Base-by-base conservation (phyloP, 2,113 vertebrate species). In the Romanogobio albipinnatus region DNA sequence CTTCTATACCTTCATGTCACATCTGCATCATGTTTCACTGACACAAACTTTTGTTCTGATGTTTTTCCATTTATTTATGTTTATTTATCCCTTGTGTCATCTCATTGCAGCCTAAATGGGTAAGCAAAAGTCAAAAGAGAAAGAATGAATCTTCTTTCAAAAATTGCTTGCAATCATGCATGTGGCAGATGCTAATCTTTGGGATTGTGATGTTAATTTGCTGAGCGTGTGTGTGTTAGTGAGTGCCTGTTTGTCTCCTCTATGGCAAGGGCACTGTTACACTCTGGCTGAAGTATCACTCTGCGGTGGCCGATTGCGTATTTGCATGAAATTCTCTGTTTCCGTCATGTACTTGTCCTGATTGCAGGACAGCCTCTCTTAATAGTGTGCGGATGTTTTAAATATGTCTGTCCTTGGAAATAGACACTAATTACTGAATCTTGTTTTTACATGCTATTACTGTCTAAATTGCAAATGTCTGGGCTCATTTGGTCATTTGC, bases 361-460 rank as follows among this genome's bases (percentile, higher is more conserved):
- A 95, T 94, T 96, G 94, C 93, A 91, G 93, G 92, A 90, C 91
- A 94, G 84, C 91, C 90, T 91, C 90, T 90, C 92, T 94, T 96
- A 94, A 96, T 96, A 96, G 88, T 89, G 92, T 87, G 92, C 91
- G 89, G 91, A 87, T 92, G 93, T 94, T 84, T 96, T 95, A 91
- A 95, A 93, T 94, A 91, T 90, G 84, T 92, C 89, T 90, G 95
- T 96, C 93, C 93, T 95, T 95, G 93, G 93, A 94, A 93, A 90
- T 92, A 96, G 95, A 95, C 94, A 90, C 93, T 95, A 94, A 96
- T 95, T 96, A 94, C 92, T 92, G 92, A 93, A 93, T 94, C 90
- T 95, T 93, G 91, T 95, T 89, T 88, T 84, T 86, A 86, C 87
- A 95, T 95, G 93, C 87, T 83, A 91, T 92, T 91, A 93, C 91